These are phyloP conservation scores for Periophthalmus modestus DNA, from an alignment of 2,113 vertebrate species.

Conservation along the genomic window DNA sequence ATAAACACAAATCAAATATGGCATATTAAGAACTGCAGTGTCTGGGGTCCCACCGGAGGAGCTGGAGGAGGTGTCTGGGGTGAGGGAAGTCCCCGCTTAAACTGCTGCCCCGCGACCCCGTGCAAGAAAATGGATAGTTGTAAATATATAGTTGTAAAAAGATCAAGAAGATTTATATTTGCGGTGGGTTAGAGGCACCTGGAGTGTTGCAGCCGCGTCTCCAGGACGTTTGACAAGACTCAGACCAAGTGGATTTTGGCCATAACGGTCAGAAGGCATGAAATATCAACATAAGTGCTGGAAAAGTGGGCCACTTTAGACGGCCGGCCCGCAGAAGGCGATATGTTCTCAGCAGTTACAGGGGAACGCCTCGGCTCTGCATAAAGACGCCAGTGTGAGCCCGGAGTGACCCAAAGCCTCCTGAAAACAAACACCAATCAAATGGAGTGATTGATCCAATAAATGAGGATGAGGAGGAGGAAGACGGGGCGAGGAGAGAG, in stretches of 20 bases:
- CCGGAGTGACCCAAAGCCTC: constrained; percentile 64
- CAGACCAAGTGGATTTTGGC: constrained; percentile 66
- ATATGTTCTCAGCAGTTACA: constrained; percentile 28
- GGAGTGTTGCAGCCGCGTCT: constrained; percentile 24
- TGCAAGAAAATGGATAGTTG: too few relatives aligned
- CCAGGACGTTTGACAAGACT: constrained; percentile 66
- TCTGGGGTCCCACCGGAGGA: too few relatives aligned
- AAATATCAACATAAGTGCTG: constrained; percentile 68
- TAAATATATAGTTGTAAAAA: not conserved
- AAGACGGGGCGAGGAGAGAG: constrained; percentile 37
- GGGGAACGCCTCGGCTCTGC: constrained; percentile 55
- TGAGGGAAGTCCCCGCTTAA: too few relatives aligned
- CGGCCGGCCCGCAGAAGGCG: constrained; percentile 51
- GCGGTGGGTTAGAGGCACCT: not conserved
- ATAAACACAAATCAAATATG: not conserved
- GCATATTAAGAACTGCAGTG: not conserved
- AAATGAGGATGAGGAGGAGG: constrained; percentile 56
- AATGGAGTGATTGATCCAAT: constrained; percentile 73
- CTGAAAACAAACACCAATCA: constrained; percentile 77
- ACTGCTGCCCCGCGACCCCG: too few relatives aligned
- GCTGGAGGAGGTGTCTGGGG: too few relatives aligned
- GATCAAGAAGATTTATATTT: not conserved
- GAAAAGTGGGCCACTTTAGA: constrained; percentile 56
- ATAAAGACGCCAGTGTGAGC: constrained; percentile 69
- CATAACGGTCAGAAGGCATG: constrained; percentile 61